phyloP scores from a whole-genome alignment of 2,113 vertebrate species.

The Grammomys dolichurus region DNA sequence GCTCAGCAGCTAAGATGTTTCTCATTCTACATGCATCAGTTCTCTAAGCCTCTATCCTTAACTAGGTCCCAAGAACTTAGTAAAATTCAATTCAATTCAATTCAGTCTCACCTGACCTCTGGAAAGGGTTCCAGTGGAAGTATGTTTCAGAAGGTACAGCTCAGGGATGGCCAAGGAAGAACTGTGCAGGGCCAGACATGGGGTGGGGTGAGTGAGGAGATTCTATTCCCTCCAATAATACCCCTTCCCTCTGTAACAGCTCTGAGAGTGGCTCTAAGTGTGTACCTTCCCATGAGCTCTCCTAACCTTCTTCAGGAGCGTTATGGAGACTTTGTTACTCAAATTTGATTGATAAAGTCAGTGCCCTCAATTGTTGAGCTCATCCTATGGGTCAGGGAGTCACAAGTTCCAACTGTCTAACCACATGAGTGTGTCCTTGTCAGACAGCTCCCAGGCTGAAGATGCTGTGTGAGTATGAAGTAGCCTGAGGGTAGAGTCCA shows the following conservation, averaged over 20 bases:
- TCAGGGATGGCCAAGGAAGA: background rate
- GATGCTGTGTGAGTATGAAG: background rate
- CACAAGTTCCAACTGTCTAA: background rate
- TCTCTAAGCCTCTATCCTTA: background rate
- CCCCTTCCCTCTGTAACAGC: rapidly evolving
- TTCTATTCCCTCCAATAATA: background rate
- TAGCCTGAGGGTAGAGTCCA: background rate
- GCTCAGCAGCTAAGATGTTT: background rate
- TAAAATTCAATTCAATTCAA: background rate
- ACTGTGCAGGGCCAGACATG: rapidly evolving
- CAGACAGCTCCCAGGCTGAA: background rate
- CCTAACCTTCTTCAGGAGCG: background rate
- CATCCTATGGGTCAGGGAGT: background rate
- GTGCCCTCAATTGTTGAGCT: background rate
- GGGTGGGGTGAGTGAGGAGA: too few relatives aligned
- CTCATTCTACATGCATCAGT: background rate
- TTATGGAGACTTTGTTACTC: background rate
- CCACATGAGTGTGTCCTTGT: background rate
- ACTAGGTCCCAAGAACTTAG: background rate
- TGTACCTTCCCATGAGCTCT: background rate
- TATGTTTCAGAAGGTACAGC: background rate
- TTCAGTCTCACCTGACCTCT: background rate
- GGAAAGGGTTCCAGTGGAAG: background rate
- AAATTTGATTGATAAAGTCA: background rate
- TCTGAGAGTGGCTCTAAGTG: too few relatives aligned